Base-by-base conservation (phyloP, 2,113 vertebrate genomes). In the Elachura formosa region DNA sequence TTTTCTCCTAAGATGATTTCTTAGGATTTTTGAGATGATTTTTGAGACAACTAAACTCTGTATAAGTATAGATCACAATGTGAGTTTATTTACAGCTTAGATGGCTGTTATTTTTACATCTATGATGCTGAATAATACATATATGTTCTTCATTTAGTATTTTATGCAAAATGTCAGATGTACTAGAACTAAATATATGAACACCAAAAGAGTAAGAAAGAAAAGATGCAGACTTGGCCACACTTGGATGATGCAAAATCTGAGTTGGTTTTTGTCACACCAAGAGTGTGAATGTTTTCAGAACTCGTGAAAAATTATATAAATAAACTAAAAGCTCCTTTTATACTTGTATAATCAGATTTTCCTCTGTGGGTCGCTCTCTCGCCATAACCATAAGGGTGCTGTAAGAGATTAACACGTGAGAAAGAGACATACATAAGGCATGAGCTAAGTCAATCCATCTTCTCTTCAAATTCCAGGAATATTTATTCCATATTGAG, bases 1-100 rank as follows among this genome's bases (percentile, higher is more conserved):
- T 96, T 95, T 91, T 76, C 77, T 95, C n/a, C 51, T 66, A 43
- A 81, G 52, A 61, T 75, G 33, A 62, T 90, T 94, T 96, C 34
- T n/a, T n/a, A n/a, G n/a, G n/a, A n/a, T n/a, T n/a, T n/a, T n/a
- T n/a, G n/a, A n/a, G n/a, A 74, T 45, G 26, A 24, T 63, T 84
- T 67, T 45, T 51, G n/a, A 74, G 80, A 23, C 33, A 91, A 59
- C 38, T 68, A 41, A 91, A 67, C 24, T 74, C 68, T 69, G 34
- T 56, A 4, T 22, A 89, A 91, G 63, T 62, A 61, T 25, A 80
- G 51, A 85, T 73, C n/a, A 49, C 77, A 83, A 5, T 62, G 52
- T n/a, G 22, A 75, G 78, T 94, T 84, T 72, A 59, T 73, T 95
- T 87, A 41, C 11, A 18, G 38, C 56, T 84, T 52, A 52, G 12